Percentiles rank a stretch among this genome's conserved stretches.
Conservation (phyloP, 2,888 invertebrate species). For the Pomacea canaliculata region DNA sequence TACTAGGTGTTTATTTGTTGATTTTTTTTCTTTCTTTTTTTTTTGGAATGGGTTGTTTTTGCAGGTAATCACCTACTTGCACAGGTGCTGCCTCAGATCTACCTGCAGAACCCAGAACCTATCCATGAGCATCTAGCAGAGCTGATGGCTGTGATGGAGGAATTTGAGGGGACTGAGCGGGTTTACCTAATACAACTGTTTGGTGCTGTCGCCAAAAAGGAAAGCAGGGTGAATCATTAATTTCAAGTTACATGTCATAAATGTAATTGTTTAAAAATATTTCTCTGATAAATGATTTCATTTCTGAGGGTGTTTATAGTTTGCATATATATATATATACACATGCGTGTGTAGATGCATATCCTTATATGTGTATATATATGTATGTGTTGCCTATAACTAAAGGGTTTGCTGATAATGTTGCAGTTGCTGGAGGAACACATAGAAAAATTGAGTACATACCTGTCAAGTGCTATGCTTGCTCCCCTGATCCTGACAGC, state of each 20-base stretch:
- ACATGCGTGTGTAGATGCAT: not conserved
- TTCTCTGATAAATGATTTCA: not conserved
- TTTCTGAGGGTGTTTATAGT: too few species aligned
- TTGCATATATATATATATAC: not conserved
- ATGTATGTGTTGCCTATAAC: not conserved
- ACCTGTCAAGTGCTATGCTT: conserved; percentile 76
- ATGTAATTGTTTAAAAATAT: not conserved
- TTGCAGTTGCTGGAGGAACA: conserved; percentile 82
- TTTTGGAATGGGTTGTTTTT: conserved; percentile 48
- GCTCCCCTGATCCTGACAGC: conserved; percentile 80
- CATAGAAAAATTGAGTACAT: conserved; percentile 85
- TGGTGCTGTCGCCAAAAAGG: conserved; percentile 84
- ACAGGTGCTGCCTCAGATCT: conserved; percentile 89
- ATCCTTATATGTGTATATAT: not conserved
- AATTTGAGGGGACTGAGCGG: conserved; percentile 84
- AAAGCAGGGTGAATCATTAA: conserved; percentile 69
- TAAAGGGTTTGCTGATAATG: not conserved
- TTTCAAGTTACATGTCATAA: too few species aligned
- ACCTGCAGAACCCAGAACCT: conserved; percentile 87
- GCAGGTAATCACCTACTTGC: conserved; percentile 89
- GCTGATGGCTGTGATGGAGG: conserved; percentile 83
- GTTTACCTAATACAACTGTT: conserved; percentile 86
- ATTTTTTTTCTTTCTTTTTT: not conserved
- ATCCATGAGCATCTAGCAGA: conserved; percentile 87
- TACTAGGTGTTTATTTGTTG: not conserved